These are phyloP conservation scores for Antennarius striatus DNA, from an alignment of 2,113 vertebrate species.

Conservation along the genomic window DNA sequence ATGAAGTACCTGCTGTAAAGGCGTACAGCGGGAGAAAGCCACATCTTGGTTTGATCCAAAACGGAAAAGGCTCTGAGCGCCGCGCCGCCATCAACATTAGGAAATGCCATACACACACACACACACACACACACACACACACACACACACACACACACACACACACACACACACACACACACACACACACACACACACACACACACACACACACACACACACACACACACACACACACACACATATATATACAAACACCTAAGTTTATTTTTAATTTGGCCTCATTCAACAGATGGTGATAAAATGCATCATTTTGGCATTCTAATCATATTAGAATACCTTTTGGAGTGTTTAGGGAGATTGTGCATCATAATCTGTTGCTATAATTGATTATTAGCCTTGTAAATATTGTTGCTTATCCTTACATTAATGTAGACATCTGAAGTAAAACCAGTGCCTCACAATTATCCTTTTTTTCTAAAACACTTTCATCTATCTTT, in stretches of 20 bases:
- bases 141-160: not conserved
- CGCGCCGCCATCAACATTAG: slow-evolving; percentile 37
- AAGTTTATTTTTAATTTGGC: slow-evolving; percentile 41
- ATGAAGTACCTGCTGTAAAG: slow-evolving; percentile 72
- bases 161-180: not conserved
- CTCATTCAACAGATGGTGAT: slow-evolving; percentile 52
- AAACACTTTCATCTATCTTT: slow-evolving; percentile 42
- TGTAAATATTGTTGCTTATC: slow-evolving; percentile 48
- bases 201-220: too few species aligned
- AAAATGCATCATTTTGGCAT: slow-evolving; percentile 46
- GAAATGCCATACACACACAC: not conserved
- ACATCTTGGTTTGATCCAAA: slow-evolving; percentile 67
- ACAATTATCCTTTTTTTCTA: slow-evolving; percentile 37
- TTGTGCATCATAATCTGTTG: slow-evolving; percentile 19
- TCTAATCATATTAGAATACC: slow-evolving; percentile 35
- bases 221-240: not conserved
- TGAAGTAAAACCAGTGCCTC: slow-evolving; percentile 44
- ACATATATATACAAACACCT: not conserved
- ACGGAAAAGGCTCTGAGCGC: slow-evolving; percentile 59
- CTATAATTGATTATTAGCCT: slow-evolving; percentile 47
- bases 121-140: not conserved
- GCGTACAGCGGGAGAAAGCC: slow-evolving; percentile 56
- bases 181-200: not conserved
- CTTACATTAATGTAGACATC: slow-evolving; percentile 23
- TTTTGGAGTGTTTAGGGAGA: slow-evolving; percentile 35